Percentiles rank a stretch among this genome's conserved stretches.
Evolutionary conservation across 2,888 invertebrate species (phyloP).

Genomic region (Chymomyza amoena): DNA sequence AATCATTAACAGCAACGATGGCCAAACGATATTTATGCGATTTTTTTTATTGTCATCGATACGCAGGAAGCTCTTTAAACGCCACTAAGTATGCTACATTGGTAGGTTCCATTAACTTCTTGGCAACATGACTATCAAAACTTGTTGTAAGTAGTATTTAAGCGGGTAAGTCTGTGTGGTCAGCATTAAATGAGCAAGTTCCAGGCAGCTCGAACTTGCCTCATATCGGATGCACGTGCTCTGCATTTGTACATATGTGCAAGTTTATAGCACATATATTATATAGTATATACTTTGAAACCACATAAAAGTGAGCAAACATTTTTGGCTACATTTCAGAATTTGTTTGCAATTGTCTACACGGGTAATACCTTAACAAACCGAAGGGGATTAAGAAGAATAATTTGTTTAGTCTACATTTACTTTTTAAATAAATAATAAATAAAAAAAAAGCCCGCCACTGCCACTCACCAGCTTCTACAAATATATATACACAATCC

Average conservation of each 20-base stretch:
- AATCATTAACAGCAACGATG: constrained; percentile 42
- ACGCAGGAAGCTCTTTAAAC: not conserved
- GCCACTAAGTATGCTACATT: not conserved
- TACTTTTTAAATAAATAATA: too few relatives aligned
- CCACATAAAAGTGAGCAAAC: not conserved
- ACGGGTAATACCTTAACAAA: too few relatives aligned
- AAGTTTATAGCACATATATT: too few relatives aligned
- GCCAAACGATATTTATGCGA: constrained; percentile 50
- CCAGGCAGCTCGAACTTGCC: not conserved
- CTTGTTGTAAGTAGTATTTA: not conserved
- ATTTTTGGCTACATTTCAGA: not conserved
- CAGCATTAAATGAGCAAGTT: not conserved
- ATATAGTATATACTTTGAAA: not conserved
- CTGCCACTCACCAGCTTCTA: too few relatives aligned
- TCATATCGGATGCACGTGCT: not conserved
- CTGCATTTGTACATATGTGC: too few relatives aligned
- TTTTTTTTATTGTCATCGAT: constrained; percentile 36
- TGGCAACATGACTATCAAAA: not conserved
- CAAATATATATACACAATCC: too few relatives aligned
- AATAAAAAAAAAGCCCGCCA: too few relatives aligned
- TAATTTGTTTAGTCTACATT: too few relatives aligned
- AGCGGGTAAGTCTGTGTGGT: not conserved
- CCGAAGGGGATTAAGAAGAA: too few relatives aligned
- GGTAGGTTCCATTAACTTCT: not conserved
- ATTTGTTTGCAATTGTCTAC: not conserved